Base-by-base conservation (phyloP, 2,797 vertebrate genomes). In the Sebastes umbrosus region DNA sequence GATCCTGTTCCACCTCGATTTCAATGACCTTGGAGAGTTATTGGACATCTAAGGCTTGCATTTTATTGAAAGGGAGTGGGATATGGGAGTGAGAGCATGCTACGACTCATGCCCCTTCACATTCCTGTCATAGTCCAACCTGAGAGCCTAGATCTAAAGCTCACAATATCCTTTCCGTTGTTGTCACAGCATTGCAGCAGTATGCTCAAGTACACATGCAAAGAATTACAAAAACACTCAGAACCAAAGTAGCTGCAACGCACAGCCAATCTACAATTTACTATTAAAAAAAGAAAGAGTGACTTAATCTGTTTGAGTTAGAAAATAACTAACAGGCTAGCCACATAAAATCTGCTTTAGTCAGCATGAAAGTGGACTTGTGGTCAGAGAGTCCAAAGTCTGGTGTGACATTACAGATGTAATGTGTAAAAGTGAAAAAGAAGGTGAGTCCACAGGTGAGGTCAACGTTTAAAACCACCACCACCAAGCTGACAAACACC, bases 101-200 rank as follows among this genome's bases (percentile, higher is more conserved):
- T 87, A 62, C 79, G 88, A 94, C 94, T 54, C 77, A 93, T 88
- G 72, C 80, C 64, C 72, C 24, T 69, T 88, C 82, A 85, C 95
- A 96, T 96, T 96, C 95, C 93, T 89, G 70, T 88, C 93, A 94
- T 94, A 94, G 89, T 87, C 90, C 63, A 83, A 88, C 88, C 85
- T 71, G 29, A 93, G 81, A 87, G 78, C 77, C 76, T 67, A 20
- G 32, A 90, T 84, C 72, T 82, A 82, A 89, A 84, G 83, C 91
- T 82, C 65, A 83, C 80, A 91, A 84, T 92, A 94, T 90, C 86
- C 90, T 83, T 77, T 20, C 71, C 32, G 46, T 36, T 90, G 88
- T 86, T 87, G 57, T 79, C 76, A 27, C 27, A 88, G 83, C 67
- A 58, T 87, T 60, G 57, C 36, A 29, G 57, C 25, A 71, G 55